A percentile compares a stretch with the other conserved stretches of the same genome.
Evolutionary conservation across 2,113 vertebrate species (phyloP).

Genomic region (Polypterus bichir): DNA sequence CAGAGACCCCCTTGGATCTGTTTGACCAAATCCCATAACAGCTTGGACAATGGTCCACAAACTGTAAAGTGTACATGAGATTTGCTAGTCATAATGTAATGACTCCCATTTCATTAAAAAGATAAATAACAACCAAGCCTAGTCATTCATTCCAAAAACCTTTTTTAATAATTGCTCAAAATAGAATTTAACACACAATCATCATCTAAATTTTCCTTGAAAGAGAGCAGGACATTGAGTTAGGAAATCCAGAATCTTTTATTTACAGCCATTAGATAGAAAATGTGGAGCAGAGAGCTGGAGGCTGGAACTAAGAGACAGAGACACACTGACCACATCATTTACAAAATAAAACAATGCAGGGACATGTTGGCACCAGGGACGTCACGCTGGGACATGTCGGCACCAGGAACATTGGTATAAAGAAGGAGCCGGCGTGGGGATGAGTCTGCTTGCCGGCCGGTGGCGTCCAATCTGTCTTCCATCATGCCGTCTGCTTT

Average conservation of each 20-base stretch:
- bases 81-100: no score
- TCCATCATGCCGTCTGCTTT: no score
- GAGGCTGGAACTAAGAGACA: conserved; percentile 20
- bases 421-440: no score
- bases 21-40: no score
- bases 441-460: no score
- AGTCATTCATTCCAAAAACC: conserved; percentile 31
- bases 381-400: conserved; percentile 5
- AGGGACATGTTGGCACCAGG: conserved; percentile 20
- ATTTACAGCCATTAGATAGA: conserved; percentile 19
- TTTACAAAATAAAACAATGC: conserved; percentile 20
- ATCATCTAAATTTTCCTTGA: conserved; percentile 23
- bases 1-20: no score
- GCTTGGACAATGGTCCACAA: no score
- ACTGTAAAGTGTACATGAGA: no score
- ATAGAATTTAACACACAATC: conserved; percentile 46
- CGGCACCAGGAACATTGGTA: no score
- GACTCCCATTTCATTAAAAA: no score
- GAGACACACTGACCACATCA: conserved; percentile 18
- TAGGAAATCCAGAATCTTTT: conserved; percentile 31
- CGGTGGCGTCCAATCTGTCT: no score
- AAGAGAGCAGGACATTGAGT: conserved; percentile 24
- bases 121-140: no score
- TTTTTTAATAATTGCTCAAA: conserved; percentile 52
- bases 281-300: conserved; percentile 10